phyloP scores from a whole-genome alignment of 2,797 vertebrate species.

The Muscicapa comitata region DNA sequence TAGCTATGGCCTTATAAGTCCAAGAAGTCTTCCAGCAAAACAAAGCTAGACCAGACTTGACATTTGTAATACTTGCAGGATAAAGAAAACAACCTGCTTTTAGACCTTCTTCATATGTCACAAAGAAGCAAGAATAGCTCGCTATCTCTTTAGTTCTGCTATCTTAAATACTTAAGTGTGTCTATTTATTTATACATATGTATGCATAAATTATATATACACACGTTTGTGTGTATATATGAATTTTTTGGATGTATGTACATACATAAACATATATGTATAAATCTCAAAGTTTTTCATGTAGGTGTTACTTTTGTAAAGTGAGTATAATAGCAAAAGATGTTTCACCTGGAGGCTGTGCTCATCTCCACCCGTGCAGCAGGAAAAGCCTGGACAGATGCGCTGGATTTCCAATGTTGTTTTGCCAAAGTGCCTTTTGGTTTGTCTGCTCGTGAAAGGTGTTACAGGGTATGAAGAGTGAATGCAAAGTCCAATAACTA shows the following conservation, averaged over 20 bases:
- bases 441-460: neutral
- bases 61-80: neutral
- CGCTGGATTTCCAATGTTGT: neutral
- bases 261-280: neutral
- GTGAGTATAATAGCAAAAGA: neutral
- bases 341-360: neutral
- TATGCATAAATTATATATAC: neutral
- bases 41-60: neutral
- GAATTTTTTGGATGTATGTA: neutral
- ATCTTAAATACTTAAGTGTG: neutral
- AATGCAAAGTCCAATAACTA: neutral
- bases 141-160: neutral
- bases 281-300: neutral
- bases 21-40: constrained; percentile 38
- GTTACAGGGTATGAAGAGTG: neutral
- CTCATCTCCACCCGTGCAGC: neutral
- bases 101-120: neutral
- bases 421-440: constrained; percentile 48
- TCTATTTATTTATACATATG: neutral
- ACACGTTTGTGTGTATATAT: neutral
- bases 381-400: neutral
- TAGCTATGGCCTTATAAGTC: neutral
- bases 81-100: neutral
- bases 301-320: neutral
- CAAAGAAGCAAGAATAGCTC: neutral